Evolutionary conservation across 1,140 invertebrate genomes (phyloP).

Genomic region (Odontomachus brunneus): DNA sequence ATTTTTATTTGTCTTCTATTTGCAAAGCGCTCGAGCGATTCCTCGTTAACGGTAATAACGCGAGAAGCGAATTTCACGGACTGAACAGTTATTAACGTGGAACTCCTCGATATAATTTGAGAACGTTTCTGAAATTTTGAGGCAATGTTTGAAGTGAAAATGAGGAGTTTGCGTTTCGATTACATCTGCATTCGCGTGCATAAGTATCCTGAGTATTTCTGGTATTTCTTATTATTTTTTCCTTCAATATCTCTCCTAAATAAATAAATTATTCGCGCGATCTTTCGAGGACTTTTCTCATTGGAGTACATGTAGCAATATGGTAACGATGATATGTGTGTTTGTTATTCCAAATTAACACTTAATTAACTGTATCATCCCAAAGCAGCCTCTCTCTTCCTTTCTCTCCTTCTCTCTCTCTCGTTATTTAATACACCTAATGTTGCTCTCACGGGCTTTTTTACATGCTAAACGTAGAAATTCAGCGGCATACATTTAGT

Average conservation of each 20-base stretch:
- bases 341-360: slow-evolving; percentile 51
- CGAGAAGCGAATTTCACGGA: too few species aligned
- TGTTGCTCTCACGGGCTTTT: not conserved
- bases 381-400: not conserved
- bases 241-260: not conserved
- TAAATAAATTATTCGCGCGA: not conserved
- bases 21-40: too few species aligned
- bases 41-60: too few species aligned
- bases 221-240: not conserved
- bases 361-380: slow-evolving; percentile 19
- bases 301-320: slow-evolving; percentile 15
- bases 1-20: too few species aligned
- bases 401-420: too few species aligned
- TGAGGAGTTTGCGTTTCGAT: too few species aligned
- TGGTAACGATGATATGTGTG: slow-evolving; percentile 62
- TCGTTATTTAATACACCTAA: slow-evolving; percentile 21
- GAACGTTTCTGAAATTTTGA: too few species aligned
- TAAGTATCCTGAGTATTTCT: too few species aligned
- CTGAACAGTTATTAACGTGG: too few species aligned
- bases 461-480: slow-evolving; percentile 31
- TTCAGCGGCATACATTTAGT: not conserved
- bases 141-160: too few species aligned
- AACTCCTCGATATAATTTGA: too few species aligned
- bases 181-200: not conserved
- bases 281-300: slow-evolving; percentile 13